Percentiles rank a stretch among this genome's conserved stretches.
phyloP scores from a whole-genome alignment of 2,888 invertebrate genomes.

The Acanthosepion pharaonis region DNA sequence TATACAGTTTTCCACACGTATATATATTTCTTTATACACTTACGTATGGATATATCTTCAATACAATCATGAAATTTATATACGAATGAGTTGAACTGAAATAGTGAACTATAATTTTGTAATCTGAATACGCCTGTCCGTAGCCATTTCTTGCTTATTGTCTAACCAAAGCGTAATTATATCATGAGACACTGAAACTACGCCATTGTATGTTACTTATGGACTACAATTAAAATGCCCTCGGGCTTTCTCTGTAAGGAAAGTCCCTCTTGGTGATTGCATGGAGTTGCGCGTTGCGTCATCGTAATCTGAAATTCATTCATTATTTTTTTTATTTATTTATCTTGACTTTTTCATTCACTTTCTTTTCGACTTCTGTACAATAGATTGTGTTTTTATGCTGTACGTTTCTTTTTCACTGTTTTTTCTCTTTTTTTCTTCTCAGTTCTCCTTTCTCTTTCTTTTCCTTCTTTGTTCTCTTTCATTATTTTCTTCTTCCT shows the following conservation, averaged over 20 bases:
- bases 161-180: not conserved
- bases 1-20: not conserved
- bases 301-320: not conserved
- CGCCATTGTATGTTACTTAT: not conserved
- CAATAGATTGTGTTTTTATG: no score
- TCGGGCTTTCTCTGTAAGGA: not conserved
- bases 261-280: not conserved
- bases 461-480: no score
- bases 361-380: no score
- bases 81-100: not conserved
- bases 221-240: not conserved
- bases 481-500: no score
- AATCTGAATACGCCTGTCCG: not conserved
- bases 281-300: not conserved
- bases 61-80: not conserved
- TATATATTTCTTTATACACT: not conserved
- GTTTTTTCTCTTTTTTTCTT: no score
- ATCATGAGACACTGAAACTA: not conserved
- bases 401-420: no score
- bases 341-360: not conserved
- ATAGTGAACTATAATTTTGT: not conserved
- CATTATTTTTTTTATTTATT: not conserved
- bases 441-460: fast-evolving
- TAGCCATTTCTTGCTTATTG: not conserved
- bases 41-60: not conserved